Evolutionary conservation across 2,113 vertebrate genomes (phyloP), one percentile per base, ranked within the genome.

Genomic region (Cottus gobio): DNA sequence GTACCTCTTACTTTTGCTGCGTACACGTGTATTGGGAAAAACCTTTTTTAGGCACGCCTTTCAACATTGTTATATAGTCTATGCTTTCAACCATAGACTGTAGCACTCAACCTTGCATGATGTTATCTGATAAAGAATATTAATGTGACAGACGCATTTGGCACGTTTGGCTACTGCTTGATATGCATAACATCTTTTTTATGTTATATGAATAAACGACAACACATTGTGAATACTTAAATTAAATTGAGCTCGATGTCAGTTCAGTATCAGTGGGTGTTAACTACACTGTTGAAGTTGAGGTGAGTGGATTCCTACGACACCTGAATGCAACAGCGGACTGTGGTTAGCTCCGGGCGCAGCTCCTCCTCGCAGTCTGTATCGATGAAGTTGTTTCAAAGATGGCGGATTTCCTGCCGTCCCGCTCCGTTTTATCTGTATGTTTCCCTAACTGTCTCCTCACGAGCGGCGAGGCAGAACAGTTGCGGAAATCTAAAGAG

Each of bases 341-440:
- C 71, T 37, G 20, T 75, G 54, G 56, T 36, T 75, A 77, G 74
- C 73, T 75, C 90, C 6, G 24, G 54, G 54, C 54, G 28, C 54
- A 82, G 76, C 85, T n/a, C 84, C 78, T 89, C 62, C 80, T 86
- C 84, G 42, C 81, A 44, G 66, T 84, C 85, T 89, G 93, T 92
- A 94, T 94, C 91, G 93, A 95, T 96, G 96, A 95, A 96, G 96
- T 95, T 95, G 94, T 94, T 96, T 91, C 92, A 94, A 98, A 98
- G 95, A 98, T 97, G 97, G 97, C 97, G 96, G 96, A 98, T 89
- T 98, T 98, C 97, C 97, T 98, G 96, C 97, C 97, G 94, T 96
- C 96, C 83, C 96, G 96, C 91, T 98, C 97, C 77, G 78, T 96
- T 88, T 95, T 98, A 94, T 96, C 96, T 83, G 94, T 95, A 70